Percentiles rank a stretch among this genome's conserved stretches.
Conservation (phyloP, 2,888 invertebrate species). For the Amiota communis region DNA sequence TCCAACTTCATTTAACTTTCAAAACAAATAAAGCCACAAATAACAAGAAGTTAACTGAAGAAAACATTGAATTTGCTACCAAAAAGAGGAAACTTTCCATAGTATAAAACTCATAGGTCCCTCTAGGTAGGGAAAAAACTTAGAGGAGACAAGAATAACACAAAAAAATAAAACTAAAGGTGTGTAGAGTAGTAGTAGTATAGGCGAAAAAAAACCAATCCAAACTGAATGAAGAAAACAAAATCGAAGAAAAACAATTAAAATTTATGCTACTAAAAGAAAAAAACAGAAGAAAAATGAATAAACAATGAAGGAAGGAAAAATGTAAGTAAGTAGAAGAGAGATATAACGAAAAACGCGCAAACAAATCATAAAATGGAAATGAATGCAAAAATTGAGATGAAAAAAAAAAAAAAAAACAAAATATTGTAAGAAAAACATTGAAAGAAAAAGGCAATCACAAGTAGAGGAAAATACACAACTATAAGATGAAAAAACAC, state of each 20-base stretch:
- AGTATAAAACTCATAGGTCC: no score
- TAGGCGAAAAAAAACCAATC: no score
- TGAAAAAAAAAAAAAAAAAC: slow-evolving; percentile 23
- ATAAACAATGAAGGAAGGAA: slow-evolving; percentile 20
- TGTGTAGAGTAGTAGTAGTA: no score
- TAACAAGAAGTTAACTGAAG: neutral
- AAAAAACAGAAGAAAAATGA: slow-evolving; percentile 49
- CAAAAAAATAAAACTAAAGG: slow-evolving; percentile 19
- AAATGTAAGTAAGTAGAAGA: neutral
- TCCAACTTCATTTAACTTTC: slow-evolving; percentile 47
- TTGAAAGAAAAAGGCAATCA: slow-evolving; percentile 55
- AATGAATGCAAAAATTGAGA: slow-evolving; percentile 46
- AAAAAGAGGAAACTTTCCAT: neutral
- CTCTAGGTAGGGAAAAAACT: slow-evolving; percentile 16
- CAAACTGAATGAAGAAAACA: slow-evolving; percentile 30
- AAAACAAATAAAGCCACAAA: slow-evolving; percentile 32
- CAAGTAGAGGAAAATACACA: slow-evolving; percentile 23
- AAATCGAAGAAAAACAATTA: slow-evolving; percentile 65
- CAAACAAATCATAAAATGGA: slow-evolving; percentile 64
- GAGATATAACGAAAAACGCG: slow-evolving; percentile 24
- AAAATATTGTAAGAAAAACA: slow-evolving; percentile 44
- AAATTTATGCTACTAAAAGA: slow-evolving; percentile 51
- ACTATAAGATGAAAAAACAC: slow-evolving; percentile 33
- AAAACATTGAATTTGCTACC: neutral
- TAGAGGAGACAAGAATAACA: slow-evolving; percentile 42